A percentile compares a stretch with the other conserved stretches of the same genome.
Evolutionary conservation across 2,113 vertebrate genomes (phyloP).

Genomic region (Phocoena phocoena): DNA sequence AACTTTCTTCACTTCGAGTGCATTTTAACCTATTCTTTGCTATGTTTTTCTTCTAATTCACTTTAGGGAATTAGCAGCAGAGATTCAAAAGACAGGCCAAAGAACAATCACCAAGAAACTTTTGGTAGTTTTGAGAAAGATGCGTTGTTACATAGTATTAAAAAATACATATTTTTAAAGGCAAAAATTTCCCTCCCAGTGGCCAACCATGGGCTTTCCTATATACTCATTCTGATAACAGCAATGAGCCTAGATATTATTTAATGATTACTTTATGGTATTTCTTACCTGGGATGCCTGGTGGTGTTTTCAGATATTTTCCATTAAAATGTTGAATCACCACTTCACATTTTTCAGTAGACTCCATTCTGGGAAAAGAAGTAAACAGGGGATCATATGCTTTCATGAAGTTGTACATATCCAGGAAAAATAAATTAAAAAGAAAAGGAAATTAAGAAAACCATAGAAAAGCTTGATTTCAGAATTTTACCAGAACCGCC

Average conservation of each 20-base stretch:
- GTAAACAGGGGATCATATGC: conserved; percentile 22
- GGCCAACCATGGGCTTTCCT: neutral
- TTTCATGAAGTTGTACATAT: neutral
- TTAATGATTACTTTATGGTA: neutral
- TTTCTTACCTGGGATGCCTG: conserved; percentile 89
- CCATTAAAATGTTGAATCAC: conserved; percentile 93
- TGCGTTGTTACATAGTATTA: neutral
- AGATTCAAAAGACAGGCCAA: neutral
- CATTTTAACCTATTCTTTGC: neutral
- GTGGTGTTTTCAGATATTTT: conserved; percentile 92
- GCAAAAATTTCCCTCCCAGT: neutral
- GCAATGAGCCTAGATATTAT: neutral
- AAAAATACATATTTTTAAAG: neutral
- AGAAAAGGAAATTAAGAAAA: neutral
- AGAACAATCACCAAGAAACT: neutral
- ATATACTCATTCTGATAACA: neutral
- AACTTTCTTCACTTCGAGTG: neutral
- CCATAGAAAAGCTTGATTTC: neutral
- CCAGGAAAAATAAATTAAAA: neutral
- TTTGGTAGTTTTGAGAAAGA: neutral
- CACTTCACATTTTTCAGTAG: conserved; percentile 94
- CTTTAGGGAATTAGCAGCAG: neutral
- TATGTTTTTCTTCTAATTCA: neutral
- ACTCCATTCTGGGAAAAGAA: conserved; percentile 88
- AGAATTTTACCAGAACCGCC: neutral